A percentile compares a stretch with the other conserved stretches of the same genome.
Evolutionary conservation across 2,888 invertebrate genomes (phyloP).

Genomic region (Acanthoscelides obtectus): DNA sequence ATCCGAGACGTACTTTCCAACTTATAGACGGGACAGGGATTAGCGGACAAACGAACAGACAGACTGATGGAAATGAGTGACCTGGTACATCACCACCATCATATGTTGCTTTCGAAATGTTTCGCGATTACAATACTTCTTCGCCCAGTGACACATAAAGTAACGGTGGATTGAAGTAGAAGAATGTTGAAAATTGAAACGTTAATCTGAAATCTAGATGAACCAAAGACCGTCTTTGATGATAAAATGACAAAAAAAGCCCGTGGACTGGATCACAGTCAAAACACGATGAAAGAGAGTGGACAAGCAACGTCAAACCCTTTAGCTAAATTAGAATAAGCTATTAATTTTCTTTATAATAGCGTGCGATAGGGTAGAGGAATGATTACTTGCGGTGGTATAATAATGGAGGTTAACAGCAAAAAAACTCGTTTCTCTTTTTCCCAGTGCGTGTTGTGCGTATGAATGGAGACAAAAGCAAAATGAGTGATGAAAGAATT

Average conservation of each 20-base stretch:
- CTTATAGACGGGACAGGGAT: too few species aligned
- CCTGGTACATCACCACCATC: too few species aligned
- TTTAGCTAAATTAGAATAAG: neutral
- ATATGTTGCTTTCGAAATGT: too few species aligned
- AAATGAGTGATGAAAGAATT: neutral
- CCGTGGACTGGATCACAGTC: neutral
- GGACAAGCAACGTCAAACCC: neutral
- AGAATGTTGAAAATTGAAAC: too few species aligned
- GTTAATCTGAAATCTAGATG: neutral
- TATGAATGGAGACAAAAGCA: neutral
- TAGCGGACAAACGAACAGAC: too few species aligned
- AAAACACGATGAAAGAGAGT: neutral
- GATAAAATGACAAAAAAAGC: neutral
- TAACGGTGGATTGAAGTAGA: too few species aligned
- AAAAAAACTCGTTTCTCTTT: neutral
- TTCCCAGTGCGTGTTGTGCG: neutral
- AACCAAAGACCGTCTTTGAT: neutral
- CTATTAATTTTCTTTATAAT: neutral
- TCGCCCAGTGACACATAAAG: too few species aligned
- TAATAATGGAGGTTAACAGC: neutral
- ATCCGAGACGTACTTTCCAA: too few species aligned
- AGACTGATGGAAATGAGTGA: too few species aligned
- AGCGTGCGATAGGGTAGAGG: neutral
- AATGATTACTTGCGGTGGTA: neutral
- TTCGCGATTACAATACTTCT: too few species aligned